Evolutionary conservation across 2,888 invertebrate genomes (phyloP).

Genomic region (Crossocerus cetratus): DNA sequence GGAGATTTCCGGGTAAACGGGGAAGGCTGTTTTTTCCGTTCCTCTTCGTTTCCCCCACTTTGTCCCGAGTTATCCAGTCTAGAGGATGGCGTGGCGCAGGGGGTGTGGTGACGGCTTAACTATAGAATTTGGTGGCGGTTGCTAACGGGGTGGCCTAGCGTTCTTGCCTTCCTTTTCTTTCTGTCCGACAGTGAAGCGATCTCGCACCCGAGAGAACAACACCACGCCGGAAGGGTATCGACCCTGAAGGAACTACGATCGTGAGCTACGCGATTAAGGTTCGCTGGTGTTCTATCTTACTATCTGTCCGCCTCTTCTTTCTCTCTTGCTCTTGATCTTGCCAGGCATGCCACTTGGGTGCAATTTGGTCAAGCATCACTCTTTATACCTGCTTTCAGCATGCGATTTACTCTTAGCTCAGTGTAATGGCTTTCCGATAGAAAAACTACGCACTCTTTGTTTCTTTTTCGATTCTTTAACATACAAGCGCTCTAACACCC

Average conservation of each 20-base stretch:
- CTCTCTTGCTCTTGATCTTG: constrained; percentile 16
- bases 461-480: neutral
- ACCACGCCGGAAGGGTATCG: constrained; percentile 75
- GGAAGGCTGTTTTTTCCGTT: constrained; percentile 16
- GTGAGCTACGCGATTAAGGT: constrained; percentile 70
- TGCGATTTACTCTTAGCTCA: constrained; percentile 3
- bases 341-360: neutral
- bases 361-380: constrained; percentile 36
- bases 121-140: constrained; percentile 47
- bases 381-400: constrained; percentile 14
- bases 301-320: constrained; percentile 37
- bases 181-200: constrained; percentile 83
- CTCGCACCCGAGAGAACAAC: constrained; percentile 84
- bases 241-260: constrained; percentile 71
- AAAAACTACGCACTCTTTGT: too few relatives aligned
- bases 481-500: too few relatives aligned
- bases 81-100: constrained; percentile 43
- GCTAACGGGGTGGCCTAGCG: constrained; percentile 63
- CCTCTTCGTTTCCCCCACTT: constrained; percentile 27
- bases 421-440: too few relatives aligned
- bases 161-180: constrained; percentile 69
- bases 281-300: constrained; percentile 56
- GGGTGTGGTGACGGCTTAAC: constrained; percentile 56
- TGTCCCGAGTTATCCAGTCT: constrained; percentile 41
- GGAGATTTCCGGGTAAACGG: constrained; percentile 16